Percentiles rank a stretch among this genome's conserved stretches.
These are phyloP conservation scores for Zaprionus vittiger DNA, from an alignment of 1,140 invertebrate genomes.

Conservation along the genomic window DNA sequence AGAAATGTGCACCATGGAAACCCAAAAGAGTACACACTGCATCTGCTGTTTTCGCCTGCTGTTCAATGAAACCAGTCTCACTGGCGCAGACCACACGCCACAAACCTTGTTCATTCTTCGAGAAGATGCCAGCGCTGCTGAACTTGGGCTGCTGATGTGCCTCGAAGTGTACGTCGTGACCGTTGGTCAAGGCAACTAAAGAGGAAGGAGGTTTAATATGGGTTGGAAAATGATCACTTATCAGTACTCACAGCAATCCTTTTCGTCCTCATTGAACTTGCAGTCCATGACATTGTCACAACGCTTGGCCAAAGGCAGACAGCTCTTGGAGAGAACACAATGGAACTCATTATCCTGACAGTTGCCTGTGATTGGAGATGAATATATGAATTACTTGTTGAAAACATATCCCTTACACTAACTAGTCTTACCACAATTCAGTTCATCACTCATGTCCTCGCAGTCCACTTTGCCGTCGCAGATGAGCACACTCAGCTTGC, in stretches of 20 bases:
- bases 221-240: not conserved
- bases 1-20: constrained; percentile 72
- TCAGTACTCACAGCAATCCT: constrained; percentile 87
- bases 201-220: constrained; percentile 23
- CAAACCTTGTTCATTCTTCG: constrained; percentile 85
- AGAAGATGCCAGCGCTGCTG: constrained; percentile 87
- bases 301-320: constrained; percentile 86
- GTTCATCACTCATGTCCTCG: constrained; percentile 90
- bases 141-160: constrained; percentile 86
- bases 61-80: constrained; percentile 70
- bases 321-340: constrained; percentile 84
- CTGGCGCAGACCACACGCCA: constrained; percentile 88
- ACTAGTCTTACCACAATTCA: constrained; percentile 87
- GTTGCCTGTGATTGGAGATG: constrained; percentile 30
- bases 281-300: constrained; percentile 89
- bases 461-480: constrained; percentile 93
- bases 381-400: not conserved
- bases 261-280: constrained; percentile 89
- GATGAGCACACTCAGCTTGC: constrained; percentile 82
- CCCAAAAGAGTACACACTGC: constrained; percentile 70
- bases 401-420: not conserved
- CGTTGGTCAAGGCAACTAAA: constrained; percentile 88
- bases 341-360: constrained; percentile 65
- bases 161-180: constrained; percentile 86
- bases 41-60: constrained; percentile 59